Evolutionary conservation across 2,888 invertebrate genomes (phyloP), one percentile per base, ranked within the genome.

Genomic region (Elgonia sp.): DNA sequence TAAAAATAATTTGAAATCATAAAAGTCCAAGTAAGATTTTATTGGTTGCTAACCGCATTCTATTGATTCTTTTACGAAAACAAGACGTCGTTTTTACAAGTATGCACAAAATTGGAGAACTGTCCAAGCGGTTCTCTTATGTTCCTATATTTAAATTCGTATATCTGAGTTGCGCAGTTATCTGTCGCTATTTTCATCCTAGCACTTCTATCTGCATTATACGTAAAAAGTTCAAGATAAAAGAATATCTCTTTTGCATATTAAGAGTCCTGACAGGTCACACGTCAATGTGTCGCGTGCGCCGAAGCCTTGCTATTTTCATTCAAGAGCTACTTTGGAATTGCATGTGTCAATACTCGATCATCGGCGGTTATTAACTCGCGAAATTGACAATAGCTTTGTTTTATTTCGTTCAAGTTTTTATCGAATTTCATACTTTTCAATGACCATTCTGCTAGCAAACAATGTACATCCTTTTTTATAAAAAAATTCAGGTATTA

Each of bases 71-170:
- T 88, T 87, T 90, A 87, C 86, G 84, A 86, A 62, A n/a, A 79
- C 39, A 42, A 79, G 88, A 85, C 83, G 57, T 29, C 50, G 73
- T 60, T 72, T 84, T 89, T 87, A 85, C 88, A 90, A 89, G 91
- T 90, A 91, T 91, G 88, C 89, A 76, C 87, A 90, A 91, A 91
- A 91, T 91, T 90, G 91, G 91, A 92, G 90, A 92, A 62, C 42
- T 55, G 77, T 77, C 77, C 65, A 20, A 39, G 40, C 53, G 50
- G 53, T 46, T 57, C 62, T 75, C 39, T 18, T 20, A 21, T 39
- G 29, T 53, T 65, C 86, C 80, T 81, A 63, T 72, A 72, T 81
- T 81, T 70, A 70, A 70, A 62, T 62, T 81, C 70, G 39, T 63
- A 63, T 81, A 70, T 80, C 72, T 20, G 18, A 60, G 79, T 79